Conservation (phyloP, 2,797 vertebrate species). For the Potorous gilbertii region DNA sequence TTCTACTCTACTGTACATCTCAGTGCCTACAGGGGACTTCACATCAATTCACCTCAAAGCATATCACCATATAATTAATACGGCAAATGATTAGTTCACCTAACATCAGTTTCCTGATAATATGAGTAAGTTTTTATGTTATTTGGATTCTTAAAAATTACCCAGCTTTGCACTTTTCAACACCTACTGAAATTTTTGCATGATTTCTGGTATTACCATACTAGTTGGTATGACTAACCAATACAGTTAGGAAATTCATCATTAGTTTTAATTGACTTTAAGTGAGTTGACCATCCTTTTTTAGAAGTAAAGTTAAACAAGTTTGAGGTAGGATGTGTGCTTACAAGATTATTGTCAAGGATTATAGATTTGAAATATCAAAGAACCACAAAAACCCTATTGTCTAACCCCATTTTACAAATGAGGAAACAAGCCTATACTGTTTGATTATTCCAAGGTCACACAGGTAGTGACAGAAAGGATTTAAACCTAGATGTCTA, state of each 20-base stretch:
- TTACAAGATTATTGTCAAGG: neutral
- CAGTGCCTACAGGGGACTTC: neutral
- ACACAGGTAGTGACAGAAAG: neutral
- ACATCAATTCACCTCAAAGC: neutral
- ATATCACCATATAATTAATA: neutral
- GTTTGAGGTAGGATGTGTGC: neutral
- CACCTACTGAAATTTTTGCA: neutral
- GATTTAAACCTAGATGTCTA: neutral
- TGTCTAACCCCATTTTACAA: neutral
- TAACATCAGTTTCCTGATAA: neutral
- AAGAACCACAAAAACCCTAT: neutral
- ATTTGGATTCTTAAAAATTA: neutral
- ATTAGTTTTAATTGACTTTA: neutral
- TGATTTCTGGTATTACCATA: neutral
- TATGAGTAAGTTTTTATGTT: neutral
- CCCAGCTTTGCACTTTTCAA: neutral
- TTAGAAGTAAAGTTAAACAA: neutral
- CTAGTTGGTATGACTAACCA: neutral
- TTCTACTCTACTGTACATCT: neutral
- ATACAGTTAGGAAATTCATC: neutral
- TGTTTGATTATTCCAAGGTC: neutral
- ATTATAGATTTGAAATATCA: neutral
- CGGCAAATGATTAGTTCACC: neutral
- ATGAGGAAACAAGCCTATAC: neutral
- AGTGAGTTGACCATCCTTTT: neutral